Evolutionary conservation across 1,140 invertebrate species (phyloP).

Genomic region (Harlomillsia oculata): DNA sequence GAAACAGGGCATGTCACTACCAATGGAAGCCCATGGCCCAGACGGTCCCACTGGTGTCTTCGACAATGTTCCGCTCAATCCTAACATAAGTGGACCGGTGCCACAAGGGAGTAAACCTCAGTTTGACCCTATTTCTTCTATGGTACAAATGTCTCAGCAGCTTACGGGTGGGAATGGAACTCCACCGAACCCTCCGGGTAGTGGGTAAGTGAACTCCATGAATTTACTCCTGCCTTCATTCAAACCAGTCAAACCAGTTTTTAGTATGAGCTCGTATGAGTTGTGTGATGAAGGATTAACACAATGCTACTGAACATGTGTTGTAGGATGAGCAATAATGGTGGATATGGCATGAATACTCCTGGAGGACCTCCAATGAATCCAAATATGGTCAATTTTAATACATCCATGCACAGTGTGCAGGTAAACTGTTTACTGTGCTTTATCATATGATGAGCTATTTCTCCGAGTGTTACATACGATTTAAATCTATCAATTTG

Average conservation of each 20-base stretch:
- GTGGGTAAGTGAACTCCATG: slow-evolving; percentile 39
- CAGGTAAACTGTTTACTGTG: slow-evolving; percentile 29
- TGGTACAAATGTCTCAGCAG: slow-evolving; percentile 88
- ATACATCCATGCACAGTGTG: slow-evolving; percentile 39
- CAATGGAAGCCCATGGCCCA: slow-evolving; percentile 40
- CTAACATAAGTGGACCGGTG: slow-evolving; percentile 54
- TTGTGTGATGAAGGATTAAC: too few relatives aligned
- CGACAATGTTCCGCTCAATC: slow-evolving; percentile 73
- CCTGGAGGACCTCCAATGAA: slow-evolving; percentile 40
- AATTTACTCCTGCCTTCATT: too few relatives aligned
- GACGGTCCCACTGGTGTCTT: slow-evolving; percentile 26
- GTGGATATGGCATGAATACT: slow-evolving; percentile 40
- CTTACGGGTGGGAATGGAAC: slow-evolving; percentile 64
- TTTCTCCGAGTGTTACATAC: not conserved
- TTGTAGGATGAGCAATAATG: slow-evolving; percentile 42
- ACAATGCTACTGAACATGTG: too few relatives aligned
- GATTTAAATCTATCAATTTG: slow-evolving; percentile 3
- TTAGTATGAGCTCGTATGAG: too few relatives aligned
- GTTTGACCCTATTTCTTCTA: slow-evolving; percentile 85
- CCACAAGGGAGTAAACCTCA: slow-evolving; percentile 36
- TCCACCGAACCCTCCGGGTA: slow-evolving; percentile 41
- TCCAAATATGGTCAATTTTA: slow-evolving; percentile 41
- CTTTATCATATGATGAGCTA: not conserved
- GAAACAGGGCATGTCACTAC: slow-evolving; percentile 34
- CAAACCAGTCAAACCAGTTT: too few relatives aligned